These are phyloP conservation scores for Tauraco hartlaubi DNA, from an alignment of 2,797 vertebrate genomes.

Conservation along the genomic window DNA sequence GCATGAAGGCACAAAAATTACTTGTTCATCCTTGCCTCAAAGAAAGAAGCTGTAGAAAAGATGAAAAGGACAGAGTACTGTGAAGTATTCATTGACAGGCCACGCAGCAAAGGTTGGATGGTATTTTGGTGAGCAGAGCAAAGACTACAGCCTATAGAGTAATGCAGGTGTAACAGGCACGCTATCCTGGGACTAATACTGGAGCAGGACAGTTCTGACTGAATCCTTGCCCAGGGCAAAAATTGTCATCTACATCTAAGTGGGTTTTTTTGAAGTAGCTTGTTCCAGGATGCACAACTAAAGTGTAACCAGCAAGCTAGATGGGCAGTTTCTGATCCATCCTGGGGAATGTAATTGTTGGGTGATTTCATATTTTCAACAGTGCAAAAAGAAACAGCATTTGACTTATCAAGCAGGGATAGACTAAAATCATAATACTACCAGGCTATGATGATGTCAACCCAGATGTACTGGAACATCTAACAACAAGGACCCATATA, in stretches of 20 bases:
- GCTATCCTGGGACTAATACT: not conserved
- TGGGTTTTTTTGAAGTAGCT: not conserved
- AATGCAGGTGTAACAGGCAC: not conserved
- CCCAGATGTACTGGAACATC: not conserved
- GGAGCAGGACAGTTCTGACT: not conserved
- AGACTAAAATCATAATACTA: not conserved
- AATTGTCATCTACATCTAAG: not conserved
- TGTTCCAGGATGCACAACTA: not conserved
- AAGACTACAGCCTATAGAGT: not conserved
- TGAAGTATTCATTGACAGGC: not conserved
- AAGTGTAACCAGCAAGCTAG: not conserved
- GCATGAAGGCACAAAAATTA: not conserved
- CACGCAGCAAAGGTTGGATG: not conserved
- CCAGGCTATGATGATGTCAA: fast-evolving
- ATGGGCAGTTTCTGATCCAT: not conserved
- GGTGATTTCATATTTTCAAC: not conserved
- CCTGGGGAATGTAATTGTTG: not conserved
- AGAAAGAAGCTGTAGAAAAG: not conserved
- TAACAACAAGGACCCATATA: not conserved
- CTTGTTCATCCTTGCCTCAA: not conserved
- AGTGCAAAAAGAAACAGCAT: not conserved
- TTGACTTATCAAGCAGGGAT: not conserved
- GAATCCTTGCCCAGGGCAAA: not conserved
- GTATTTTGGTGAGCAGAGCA: not conserved
- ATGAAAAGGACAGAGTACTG: not conserved